A percentile compares a stretch with the other conserved stretches of the same genome.
These are phyloP conservation scores for Escarpia spicata DNA, from an alignment of 2,888 invertebrate species.

Conservation along the genomic window DNA sequence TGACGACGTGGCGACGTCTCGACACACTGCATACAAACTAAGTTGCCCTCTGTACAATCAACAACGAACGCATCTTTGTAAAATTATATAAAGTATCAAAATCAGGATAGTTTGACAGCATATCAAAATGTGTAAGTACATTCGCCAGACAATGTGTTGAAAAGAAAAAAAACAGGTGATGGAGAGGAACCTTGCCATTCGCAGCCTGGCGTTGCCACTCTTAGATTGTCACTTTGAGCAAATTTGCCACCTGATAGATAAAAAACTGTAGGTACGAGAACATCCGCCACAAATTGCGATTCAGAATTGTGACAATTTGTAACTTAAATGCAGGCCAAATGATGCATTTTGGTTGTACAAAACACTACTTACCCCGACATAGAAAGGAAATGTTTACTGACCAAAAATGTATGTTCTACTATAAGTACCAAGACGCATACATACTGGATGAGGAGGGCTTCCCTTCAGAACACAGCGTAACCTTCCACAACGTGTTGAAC, in stretches of 20 bases:
- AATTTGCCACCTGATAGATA: neutral
- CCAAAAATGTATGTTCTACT: neutral
- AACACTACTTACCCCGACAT: neutral
- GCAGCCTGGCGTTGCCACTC: neutral
- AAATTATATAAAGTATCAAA: slow-evolving; percentile 16
- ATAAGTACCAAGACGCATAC: neutral
- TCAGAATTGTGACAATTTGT: neutral
- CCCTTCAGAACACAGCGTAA: neutral
- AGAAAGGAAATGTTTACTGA: neutral
- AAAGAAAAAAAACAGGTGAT: neutral
- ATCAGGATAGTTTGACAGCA: slow-evolving; percentile 5
- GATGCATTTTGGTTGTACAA: neutral
- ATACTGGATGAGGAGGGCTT: neutral
- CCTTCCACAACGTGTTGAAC: neutral
- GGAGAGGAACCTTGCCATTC: neutral
- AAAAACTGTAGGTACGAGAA: neutral
- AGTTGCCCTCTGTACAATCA: slow-evolving; percentile 11
- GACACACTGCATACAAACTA: neutral
- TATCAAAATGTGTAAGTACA: slow-evolving; percentile 6
- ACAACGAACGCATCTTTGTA: slow-evolving; percentile 6
- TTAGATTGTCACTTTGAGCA: neutral
- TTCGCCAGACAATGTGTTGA: neutral
- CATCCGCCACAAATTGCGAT: neutral
- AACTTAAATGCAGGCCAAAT: neutral
- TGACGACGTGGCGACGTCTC: neutral